Evolutionary conservation across 2,113 vertebrate genomes (phyloP).

Genomic region (Carassius carassius): DNA sequence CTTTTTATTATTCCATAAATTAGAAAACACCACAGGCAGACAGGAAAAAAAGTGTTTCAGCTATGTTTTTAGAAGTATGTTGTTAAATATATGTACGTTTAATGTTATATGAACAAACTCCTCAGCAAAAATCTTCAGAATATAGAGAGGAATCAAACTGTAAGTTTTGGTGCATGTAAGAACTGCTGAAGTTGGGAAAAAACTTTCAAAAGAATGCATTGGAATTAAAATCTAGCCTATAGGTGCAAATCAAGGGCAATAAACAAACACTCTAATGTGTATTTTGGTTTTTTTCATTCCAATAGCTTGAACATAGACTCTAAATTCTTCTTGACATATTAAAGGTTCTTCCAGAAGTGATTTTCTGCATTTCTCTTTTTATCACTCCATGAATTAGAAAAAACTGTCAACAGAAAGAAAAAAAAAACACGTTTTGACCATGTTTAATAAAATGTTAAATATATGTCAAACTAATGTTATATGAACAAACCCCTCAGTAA

Average conservation of each 20-base stretch:
- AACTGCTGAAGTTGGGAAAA: not conserved
- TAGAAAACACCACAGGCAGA: not conserved
- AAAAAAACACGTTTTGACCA: not conserved
- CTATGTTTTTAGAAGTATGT: not conserved
- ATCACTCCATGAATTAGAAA: not conserved
- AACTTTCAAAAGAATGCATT: not conserved
- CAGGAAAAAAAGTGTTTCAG: not conserved
- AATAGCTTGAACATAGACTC: not conserved
- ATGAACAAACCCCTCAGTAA: constrained; percentile 1
- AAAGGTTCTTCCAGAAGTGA: not conserved
- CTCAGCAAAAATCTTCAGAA: not conserved
- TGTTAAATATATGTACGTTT: not conserved
- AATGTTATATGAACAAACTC: not conserved
- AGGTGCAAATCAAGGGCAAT: not conserved
- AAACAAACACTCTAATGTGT: too few species aligned
- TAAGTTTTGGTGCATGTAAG: not conserved
- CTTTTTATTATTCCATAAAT: not conserved
- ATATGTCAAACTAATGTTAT: not conserved
- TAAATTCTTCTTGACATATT: not conserved
- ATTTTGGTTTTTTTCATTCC: too few species aligned
- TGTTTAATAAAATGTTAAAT: not conserved
- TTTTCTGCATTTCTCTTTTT: not conserved
- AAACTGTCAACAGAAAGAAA: not conserved
- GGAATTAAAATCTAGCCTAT: not conserved
- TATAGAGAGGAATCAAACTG: not conserved